These are phyloP conservation scores for Notoglanidium macrostoma DNA, from an alignment of 2,797 vertebrate species.

Conservation along the genomic window DNA sequence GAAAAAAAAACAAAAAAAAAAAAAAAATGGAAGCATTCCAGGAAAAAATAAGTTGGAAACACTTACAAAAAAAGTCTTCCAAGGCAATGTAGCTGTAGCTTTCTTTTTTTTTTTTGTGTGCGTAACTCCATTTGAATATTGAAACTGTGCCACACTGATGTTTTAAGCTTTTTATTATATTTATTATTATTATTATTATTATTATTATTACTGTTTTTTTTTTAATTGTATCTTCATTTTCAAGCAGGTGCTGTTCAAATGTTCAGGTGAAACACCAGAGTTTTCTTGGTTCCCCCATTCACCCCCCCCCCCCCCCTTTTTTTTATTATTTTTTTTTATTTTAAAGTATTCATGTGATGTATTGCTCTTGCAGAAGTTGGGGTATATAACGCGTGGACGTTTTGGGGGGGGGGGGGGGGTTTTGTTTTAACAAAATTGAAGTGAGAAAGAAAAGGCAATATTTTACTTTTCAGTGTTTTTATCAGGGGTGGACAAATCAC, in stretches of 20 bases:
- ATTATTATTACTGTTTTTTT: slow-evolving; percentile 63
- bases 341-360: slow-evolving; percentile 57
- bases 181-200: slow-evolving; percentile 50
- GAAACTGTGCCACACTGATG: slow-evolving; percentile 72
- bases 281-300: slow-evolving; percentile 49
- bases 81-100: slow-evolving; percentile 70
- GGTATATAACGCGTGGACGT: slow-evolving; percentile 10
- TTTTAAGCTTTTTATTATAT: slow-evolving; percentile 58
- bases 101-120: slow-evolving; percentile 65
- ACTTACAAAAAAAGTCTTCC: slow-evolving; percentile 68
- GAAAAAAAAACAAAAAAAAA: slow-evolving; percentile 21
- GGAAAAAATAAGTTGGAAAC: slow-evolving; percentile 69
- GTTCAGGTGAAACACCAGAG: slow-evolving; percentile 72
- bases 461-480: slow-evolving; percentile 49
- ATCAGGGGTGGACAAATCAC: not conserved
- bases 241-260: slow-evolving; percentile 74
- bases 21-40: slow-evolving; percentile 54
- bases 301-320: no score
- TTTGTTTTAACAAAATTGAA: slow-evolving; percentile 45
- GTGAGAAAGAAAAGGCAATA: slow-evolving; percentile 65
- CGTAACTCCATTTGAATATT: slow-evolving; percentile 69
- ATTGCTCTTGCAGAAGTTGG: slow-evolving; percentile 57
- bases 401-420: no score
- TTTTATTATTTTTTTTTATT: slow-evolving; percentile 38
- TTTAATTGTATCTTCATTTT: slow-evolving; percentile 65